phyloP scores from a whole-genome alignment of 2,797 vertebrate species.

The Spea hammondii region DNA sequence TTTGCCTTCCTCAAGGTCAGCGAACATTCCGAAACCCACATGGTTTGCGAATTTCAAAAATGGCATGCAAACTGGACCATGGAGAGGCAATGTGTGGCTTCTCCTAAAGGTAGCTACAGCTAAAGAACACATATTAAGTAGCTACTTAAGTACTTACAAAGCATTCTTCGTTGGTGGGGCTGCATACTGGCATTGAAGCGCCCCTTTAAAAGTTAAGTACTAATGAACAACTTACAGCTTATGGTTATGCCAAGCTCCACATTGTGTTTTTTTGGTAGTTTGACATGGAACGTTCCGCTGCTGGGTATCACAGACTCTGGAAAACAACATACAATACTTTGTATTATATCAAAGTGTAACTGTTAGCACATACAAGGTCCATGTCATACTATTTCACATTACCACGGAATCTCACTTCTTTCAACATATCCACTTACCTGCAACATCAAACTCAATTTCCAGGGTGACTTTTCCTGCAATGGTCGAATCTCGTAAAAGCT shows the following conservation, averaged over 20 bases:
- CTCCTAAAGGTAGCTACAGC: no score
- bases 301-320: conserved; percentile 97
- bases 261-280: conserved; percentile 94
- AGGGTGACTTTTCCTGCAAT: conserved; percentile 92
- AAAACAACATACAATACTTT: conserved; percentile 15
- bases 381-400: not conserved
- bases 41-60: no score
- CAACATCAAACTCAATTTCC: conserved; percentile 98
- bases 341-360: not conserved
- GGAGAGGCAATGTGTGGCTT: no score
- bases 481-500: conserved; percentile 92
- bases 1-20: no score
- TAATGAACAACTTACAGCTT: conserved; percentile 81
- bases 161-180: no score
- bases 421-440: conserved; percentile 72
- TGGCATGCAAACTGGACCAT: no score
- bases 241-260: conserved; percentile 98
- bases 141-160: no score
- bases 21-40: no score
- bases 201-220: no score
- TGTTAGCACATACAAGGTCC: not conserved
- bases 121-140: no score
- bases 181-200: no score
- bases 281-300: conserved; percentile 97
- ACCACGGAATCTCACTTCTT: not conserved